Base-by-base conservation (phyloP, 1,140 invertebrate genomes). In the Cardiocondyla obscurior region DNA sequence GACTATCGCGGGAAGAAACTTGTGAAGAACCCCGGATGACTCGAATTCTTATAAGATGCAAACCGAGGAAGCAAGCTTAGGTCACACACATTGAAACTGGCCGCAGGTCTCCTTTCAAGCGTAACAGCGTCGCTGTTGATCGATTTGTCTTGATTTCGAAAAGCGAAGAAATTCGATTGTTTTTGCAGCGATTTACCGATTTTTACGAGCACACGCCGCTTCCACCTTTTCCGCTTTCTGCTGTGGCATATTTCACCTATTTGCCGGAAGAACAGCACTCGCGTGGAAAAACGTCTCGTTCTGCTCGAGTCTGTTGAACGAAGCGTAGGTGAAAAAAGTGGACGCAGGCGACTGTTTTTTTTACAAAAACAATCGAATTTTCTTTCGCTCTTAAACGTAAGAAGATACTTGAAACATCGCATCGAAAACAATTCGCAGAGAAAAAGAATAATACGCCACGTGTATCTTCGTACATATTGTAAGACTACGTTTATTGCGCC, bases 1-100 rank as follows among this genome's bases (percentile, higher is more conserved):
- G 98, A 99, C 93, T 99, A 98, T 94, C 96, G 98, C 74, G 96
- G 97, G 81, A 97, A 97, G 89, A 96, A 97, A 85, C 95, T 97
- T 82, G 95, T 96, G 55, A 96, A 96, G 90, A 95, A 96, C 94
- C 96, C 96, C 62, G 95, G 94, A 94, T 95, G 95, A 95, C 92
- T 94, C 91, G 93, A 94, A 64, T 86, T 90, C 67, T 65, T 90
- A 70, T 92, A 91, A 91, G 88, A 77, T 73, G 67, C 73, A 76
- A 62, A 76, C 39, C 57, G 57, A 60, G 72, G 55, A 76, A 76
- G 57, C 39, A 76, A 76, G 57, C 39, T 76, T 46, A 64, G 39
- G 36, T 74, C 72, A 76, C 79, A 76, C 79, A 79, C 82, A 85
- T 90, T 91, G 88, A 93, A 92, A 91, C 87, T 90, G 89, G 65